phyloP scores from a whole-genome alignment of 2,888 invertebrate genomes.

The Charanyca ferruginea region DNA sequence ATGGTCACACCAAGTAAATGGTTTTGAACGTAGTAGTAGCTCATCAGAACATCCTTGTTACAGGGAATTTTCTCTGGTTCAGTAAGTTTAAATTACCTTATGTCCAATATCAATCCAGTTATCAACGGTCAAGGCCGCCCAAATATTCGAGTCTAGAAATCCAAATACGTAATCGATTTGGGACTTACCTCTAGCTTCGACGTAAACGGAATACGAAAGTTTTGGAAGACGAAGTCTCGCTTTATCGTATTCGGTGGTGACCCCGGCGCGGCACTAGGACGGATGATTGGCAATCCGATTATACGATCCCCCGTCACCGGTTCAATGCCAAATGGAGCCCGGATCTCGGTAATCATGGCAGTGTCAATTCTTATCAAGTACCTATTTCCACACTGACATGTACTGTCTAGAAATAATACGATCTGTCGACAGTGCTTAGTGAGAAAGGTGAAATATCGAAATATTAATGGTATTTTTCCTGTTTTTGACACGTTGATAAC shows the following conservation, averaged over 20 bases:
- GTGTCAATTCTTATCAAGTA: slow-evolving; percentile 67
- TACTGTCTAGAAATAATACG: slow-evolving; percentile 31
- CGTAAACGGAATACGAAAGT: slow-evolving; percentile 39
- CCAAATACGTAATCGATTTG: slow-evolving; percentile 34
- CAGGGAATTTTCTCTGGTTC: neutral
- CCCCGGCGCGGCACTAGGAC: slow-evolving; percentile 41
- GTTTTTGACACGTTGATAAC: slow-evolving; percentile 5
- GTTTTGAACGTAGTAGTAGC: neutral
- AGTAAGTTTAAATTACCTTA: slow-evolving; percentile 23
- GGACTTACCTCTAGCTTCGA: slow-evolving; percentile 29
- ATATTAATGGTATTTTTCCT: slow-evolving; percentile 17
- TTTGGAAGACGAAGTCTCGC: slow-evolving; percentile 37
- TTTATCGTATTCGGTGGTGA: slow-evolving; percentile 49
- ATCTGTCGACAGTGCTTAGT: slow-evolving; percentile 14
- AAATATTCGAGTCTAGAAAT: slow-evolving; percentile 20
- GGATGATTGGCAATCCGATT: slow-evolving; percentile 73
- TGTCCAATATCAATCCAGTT: slow-evolving; percentile 40
- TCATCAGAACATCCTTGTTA: too few relatives aligned
- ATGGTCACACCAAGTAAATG: neutral
- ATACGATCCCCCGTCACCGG: slow-evolving; percentile 71
- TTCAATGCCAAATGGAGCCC: slow-evolving; percentile 61
- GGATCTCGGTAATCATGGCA: slow-evolving; percentile 71
- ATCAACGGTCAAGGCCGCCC: slow-evolving; percentile 22
- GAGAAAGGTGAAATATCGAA: slow-evolving; percentile 9
- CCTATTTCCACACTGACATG: slow-evolving; percentile 42